phyloP scores from a whole-genome alignment of 2,888 invertebrate species.

The Melinaea marsaeus region DNA sequence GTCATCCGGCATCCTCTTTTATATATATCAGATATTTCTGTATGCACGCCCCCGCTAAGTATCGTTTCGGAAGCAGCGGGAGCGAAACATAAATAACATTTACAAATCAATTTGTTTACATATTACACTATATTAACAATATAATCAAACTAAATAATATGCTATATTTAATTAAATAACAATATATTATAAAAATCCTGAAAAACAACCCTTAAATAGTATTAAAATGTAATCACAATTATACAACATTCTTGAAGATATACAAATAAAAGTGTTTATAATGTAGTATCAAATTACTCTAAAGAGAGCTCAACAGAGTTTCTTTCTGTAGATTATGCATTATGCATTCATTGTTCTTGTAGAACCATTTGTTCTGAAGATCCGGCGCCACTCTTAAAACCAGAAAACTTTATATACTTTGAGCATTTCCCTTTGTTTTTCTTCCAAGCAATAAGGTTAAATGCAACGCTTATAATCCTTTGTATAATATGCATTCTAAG shows the following conservation, averaged over 20 bases:
- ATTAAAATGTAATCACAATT: neutral
- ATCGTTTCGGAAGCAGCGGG: constrained; percentile 39
- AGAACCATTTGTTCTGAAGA: constrained; percentile 25
- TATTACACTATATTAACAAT: neutral
- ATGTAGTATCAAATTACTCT: constrained; percentile 7
- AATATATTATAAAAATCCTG: no score
- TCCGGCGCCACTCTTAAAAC: constrained; percentile 22
- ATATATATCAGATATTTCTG: constrained; percentile 43
- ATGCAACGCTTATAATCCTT: constrained; percentile 4
- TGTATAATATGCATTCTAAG: neutral
- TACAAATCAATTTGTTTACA: constrained; percentile 7
- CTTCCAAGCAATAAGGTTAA: constrained; percentile 7
- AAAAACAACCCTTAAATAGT: neutral
- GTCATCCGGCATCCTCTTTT: constrained; percentile 28
- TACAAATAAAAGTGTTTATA: constrained; percentile 1
- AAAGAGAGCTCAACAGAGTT: constrained; percentile 1
- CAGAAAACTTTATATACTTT: constrained; percentile 16
- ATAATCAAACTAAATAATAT: no score
- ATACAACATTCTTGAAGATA: neutral
- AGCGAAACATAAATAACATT: constrained; percentile 34
- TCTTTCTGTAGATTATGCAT: constrained; percentile 7
- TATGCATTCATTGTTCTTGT: constrained; percentile 30
- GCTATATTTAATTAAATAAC: no score
- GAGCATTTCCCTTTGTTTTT: constrained; percentile 7
- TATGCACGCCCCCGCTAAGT: constrained; percentile 45